A percentile compares a stretch with the other conserved stretches of the same genome.
phyloP scores from a whole-genome alignment of 2,888 invertebrate species.

The Drosophila sordidapex region DNA sequence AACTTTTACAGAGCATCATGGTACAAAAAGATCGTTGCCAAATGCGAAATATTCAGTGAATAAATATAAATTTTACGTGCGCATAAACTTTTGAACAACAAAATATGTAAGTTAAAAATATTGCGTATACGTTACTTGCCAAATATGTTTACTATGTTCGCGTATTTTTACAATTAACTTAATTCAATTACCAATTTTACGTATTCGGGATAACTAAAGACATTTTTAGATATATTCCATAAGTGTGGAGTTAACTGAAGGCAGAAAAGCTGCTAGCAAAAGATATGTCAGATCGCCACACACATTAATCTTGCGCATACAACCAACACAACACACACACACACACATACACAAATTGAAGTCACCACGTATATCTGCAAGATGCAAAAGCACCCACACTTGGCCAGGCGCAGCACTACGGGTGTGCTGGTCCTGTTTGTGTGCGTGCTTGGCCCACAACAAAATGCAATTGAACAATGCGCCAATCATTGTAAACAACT shows the following conservation, averaged over 20 bases:
- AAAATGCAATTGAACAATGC: conserved; percentile 64
- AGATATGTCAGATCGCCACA: conserved; percentile 17
- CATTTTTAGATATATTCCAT: not conserved
- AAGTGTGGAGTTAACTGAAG: not conserved
- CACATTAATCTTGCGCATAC: conserved; percentile 1
- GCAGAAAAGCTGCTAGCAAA: not conserved
- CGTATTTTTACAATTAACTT: not conserved
- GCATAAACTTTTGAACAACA: not conserved
- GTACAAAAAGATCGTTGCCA: not conserved
- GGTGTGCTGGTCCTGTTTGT: not conserved
- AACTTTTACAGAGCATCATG: not conserved
- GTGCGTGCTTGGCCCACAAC: conserved; percentile 16
- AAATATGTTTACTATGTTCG: not conserved
- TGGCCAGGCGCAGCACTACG: not conserved
- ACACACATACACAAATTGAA: not conserved
- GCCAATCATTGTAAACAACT: conserved; percentile 65
- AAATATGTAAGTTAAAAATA: not conserved
- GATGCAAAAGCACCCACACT: conserved; percentile 33
- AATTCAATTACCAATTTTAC: not conserved
- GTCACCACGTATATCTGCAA: conserved; percentile 22
- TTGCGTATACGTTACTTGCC: not conserved
- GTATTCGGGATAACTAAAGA: conserved; percentile 17
- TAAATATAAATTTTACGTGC: not conserved
- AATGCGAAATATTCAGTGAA: not conserved
- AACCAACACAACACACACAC: conserved; percentile 7